These are phyloP conservation scores for Gnathonemus longibarbis DNA, from an alignment of 2,113 vertebrate genomes.

Conservation along the genomic window DNA sequence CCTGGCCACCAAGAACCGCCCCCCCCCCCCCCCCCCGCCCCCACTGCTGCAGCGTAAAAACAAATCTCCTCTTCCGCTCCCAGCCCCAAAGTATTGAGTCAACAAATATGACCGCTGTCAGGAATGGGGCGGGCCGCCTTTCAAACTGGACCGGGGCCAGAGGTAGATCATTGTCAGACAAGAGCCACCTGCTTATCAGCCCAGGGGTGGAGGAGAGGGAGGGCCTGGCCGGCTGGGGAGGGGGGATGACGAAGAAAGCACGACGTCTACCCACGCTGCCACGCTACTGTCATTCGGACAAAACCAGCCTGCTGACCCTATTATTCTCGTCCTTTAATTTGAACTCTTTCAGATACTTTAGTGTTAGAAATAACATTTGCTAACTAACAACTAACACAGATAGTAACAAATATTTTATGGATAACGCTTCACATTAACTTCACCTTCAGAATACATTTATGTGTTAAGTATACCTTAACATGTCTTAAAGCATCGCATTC, in stretches of 20 bases:
- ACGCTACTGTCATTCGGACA: neutral
- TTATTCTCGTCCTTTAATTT: neutral
- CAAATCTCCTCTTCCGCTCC: slow-evolving; percentile 64
- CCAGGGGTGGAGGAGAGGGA: slow-evolving; percentile 17
- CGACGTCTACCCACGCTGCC: neutral
- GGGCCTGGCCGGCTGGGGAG: neutral
- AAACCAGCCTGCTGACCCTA: neutral
- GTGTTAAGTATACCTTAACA: neutral
- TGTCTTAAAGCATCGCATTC: neutral
- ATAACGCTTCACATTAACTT: neutral
- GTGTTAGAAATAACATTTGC: neutral
- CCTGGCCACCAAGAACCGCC: neutral
- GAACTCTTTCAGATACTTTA: neutral
- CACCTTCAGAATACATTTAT: neutral
- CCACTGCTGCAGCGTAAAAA: slow-evolving; percentile 55
- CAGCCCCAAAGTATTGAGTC: slow-evolving; percentile 62
- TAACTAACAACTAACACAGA: neutral
- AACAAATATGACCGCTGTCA: slow-evolving; percentile 62
- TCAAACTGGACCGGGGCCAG: slow-evolving; percentile 54
- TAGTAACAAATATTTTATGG: neutral
- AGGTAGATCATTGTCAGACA: slow-evolving; percentile 58
- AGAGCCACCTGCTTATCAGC: slow-evolving; percentile 57
- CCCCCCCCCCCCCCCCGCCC: slow-evolving; percentile 11
- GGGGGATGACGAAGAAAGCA: neutral
- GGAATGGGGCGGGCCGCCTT: slow-evolving; percentile 52